Conservation (phyloP, 2,797 vertebrate species). For the Propithecus perrieri region DNA sequence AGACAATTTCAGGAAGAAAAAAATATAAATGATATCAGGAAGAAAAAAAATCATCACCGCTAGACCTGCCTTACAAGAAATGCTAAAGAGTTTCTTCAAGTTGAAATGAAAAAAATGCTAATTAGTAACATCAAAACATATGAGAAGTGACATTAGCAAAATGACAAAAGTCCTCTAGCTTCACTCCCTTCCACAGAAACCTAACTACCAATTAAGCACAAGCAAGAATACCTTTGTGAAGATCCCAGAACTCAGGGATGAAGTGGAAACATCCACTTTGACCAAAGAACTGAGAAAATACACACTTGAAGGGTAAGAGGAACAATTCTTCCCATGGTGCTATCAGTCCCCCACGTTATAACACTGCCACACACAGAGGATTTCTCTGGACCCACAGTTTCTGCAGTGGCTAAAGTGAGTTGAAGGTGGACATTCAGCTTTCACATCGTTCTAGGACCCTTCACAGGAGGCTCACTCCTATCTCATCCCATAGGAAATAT, state of each 20-base stretch:
- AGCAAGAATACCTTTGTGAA: neutral
- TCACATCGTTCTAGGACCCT: neutral
- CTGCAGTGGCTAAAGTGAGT: neutral
- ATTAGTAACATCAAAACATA: neutral
- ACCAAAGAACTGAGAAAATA: neutral
- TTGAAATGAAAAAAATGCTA: neutral
- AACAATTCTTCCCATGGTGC: neutral
- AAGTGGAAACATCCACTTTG: neutral
- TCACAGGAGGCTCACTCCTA: neutral
- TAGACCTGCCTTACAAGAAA: neutral
- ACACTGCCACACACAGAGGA: neutral
- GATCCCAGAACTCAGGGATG: neutral
- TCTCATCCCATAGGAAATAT: neutral
- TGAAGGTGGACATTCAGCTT: neutral
- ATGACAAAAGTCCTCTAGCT: neutral
- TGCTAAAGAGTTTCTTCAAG: neutral
- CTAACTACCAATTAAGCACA: neutral
- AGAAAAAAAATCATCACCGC: neutral
- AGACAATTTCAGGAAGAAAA: neutral
- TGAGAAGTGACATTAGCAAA: neutral
- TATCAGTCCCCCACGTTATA: too few relatives aligned
- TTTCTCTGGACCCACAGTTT: neutral
- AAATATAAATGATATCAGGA: neutral
- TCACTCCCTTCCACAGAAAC: neutral
- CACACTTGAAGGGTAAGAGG: neutral